Evolutionary conservation across 2,113 vertebrate genomes (phyloP).

Genomic region (Bagarius yarrelli): DNA sequence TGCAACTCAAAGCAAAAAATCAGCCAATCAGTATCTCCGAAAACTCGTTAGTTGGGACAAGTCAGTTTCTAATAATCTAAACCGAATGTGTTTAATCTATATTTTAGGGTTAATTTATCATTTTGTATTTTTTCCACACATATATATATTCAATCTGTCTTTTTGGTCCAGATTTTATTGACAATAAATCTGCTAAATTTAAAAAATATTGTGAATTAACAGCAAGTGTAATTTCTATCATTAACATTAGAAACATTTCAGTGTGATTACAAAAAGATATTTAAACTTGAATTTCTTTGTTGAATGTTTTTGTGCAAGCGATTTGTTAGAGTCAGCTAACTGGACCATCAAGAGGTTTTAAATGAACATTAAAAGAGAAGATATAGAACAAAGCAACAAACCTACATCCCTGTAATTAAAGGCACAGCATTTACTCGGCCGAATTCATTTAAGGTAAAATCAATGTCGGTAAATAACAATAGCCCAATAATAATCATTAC

Average conservation of each 20-base stretch:
- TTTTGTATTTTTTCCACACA: background rate
- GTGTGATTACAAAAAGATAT: background rate
- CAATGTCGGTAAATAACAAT: constrained; percentile 39
- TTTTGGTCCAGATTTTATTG: background rate
- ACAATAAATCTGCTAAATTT: background rate
- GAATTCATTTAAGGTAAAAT: constrained; percentile 8
- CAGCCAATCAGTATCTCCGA: too few relatives aligned
- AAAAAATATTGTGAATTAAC: background rate
- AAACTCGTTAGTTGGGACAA: too few relatives aligned
- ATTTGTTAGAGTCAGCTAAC: background rate
- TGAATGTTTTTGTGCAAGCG: too few relatives aligned
- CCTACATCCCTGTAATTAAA: background rate
- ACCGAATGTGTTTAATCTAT: too few relatives aligned
- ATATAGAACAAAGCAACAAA: background rate
- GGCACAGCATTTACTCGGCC: background rate
- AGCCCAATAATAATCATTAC: constrained; percentile 25
- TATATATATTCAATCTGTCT: background rate
- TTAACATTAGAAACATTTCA: background rate
- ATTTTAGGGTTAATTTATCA: background rate
- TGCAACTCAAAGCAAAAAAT: too few relatives aligned
- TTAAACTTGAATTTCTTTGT: background rate
- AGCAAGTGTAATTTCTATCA: background rate
- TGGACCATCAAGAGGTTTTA: background rate
- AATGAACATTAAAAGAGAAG: background rate
- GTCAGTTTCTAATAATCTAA: too few relatives aligned